Base-by-base conservation (phyloP, 2,888 invertebrate species). In the Leistus spinibarbis region DNA sequence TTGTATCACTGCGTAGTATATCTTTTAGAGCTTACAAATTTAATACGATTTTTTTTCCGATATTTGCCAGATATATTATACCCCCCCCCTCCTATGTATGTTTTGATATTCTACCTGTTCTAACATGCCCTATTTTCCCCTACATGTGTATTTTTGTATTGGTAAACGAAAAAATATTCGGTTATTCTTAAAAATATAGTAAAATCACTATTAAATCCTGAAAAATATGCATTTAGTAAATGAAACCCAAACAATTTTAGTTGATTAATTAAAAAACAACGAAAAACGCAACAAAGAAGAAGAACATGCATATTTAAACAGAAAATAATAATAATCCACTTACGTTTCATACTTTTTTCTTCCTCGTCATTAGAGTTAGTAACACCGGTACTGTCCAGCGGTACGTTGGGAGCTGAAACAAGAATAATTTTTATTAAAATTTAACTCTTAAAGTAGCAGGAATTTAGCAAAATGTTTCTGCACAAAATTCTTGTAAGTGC, bases 311-410 rank as follows among this genome's bases (percentile, higher is more conserved):
- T 40, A 40, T 40, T 40, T 40, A 40, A 10, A 7, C 40, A 40
- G 40, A 40, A 40, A 40, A 40, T 13, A 4, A 40, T 40, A 40
- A 13, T 40, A 40, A 40, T 40, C 17, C 17, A 87, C 92, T 91
- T 88, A 95, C 95, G 92, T 90, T 93, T 94, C 87, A 92, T 90
- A 84, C 91, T 93, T 81, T 91, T 91, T 85, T 95, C 95, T 81
- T 92, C 92, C 79, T 92, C 92, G 77, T 92, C 92, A 76, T 88
- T 87, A 66, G 89, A 87, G 77, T 40, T 7, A 4, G 5, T 7
- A 13, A 5, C 5, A 40, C 40, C 5, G 13, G 40, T 2, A 1
- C 90, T 88, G 78, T 92, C 89, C 84, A 94, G 94, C 86, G 92
- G 92, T 66, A 91, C 89, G 13, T 40, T 7, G 77, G 92, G 87